A percentile compares a stretch with the other conserved stretches of the same genome.
phyloP scores from a whole-genome alignment of 2,797 vertebrate genomes.

The Tadarida brasiliensis region DNA sequence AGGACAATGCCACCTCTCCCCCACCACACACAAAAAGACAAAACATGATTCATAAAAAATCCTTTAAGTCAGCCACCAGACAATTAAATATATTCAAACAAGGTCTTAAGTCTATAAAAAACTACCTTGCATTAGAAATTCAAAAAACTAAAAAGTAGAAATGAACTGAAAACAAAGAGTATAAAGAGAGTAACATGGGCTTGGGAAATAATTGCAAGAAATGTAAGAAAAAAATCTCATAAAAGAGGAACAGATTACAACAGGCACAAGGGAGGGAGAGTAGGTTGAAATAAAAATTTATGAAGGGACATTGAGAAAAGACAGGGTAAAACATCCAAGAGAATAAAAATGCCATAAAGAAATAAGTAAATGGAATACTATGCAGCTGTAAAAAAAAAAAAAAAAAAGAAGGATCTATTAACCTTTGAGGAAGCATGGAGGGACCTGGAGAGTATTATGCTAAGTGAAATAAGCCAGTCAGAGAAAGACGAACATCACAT shows the following conservation, averaged over 20 bases:
- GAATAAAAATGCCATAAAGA: background rate
- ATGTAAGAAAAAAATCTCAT: conserved; percentile 3
- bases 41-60: background rate
- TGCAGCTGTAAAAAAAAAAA: no score
- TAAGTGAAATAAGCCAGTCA: no score
- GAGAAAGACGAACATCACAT: no score
- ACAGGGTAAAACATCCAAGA: background rate
- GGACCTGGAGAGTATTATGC: no score
- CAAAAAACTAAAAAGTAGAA: background rate
- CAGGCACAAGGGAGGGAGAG: background rate
- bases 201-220: conserved; percentile 26
- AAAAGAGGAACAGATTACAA: conserved; percentile 25
- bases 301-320: background rate
- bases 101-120: background rate
- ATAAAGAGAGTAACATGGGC: background rate
- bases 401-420: no score
- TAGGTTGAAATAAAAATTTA: conserved; percentile 45
- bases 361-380: background rate
- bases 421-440: no score
- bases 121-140: background rate
- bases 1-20: background rate
- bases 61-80: background rate
- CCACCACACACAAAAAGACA: background rate
- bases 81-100: conserved; percentile 15
- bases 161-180: background rate